Percentiles rank a stretch among this genome's conserved stretches.
Conservation (phyloP, 2,113 vertebrate species). For the Dascyllus trimaculatus region DNA sequence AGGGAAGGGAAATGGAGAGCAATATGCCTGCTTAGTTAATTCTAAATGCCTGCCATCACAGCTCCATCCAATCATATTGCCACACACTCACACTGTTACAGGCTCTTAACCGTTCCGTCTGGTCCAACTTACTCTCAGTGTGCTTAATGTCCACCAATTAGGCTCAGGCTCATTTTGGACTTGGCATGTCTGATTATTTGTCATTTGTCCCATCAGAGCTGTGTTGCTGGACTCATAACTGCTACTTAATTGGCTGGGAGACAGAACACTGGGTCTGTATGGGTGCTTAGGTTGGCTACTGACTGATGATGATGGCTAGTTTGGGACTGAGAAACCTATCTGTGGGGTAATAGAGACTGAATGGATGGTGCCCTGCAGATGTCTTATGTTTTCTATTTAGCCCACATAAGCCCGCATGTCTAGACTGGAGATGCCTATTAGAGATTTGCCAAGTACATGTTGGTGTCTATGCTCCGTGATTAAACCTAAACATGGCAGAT, state of each 20-base stretch:
- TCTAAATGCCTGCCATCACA: slow-evolving; percentile 50
- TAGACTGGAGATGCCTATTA: slow-evolving; percentile 64
- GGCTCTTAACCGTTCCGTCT: slow-evolving; percentile 56
- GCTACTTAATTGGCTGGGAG: slow-evolving; percentile 76
- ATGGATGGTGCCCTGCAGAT: slow-evolving; percentile 69
- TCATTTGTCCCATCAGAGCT: slow-evolving; percentile 75
- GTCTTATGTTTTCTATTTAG: slow-evolving; percentile 64
- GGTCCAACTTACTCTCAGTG: slow-evolving; percentile 61
- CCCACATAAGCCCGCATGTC: slow-evolving; percentile 42
- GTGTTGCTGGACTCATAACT: slow-evolving; percentile 73
- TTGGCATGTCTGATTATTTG: slow-evolving; percentile 71
- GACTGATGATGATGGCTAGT: slow-evolving; percentile 75
- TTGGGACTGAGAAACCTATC: slow-evolving; percentile 68
- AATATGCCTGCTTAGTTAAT: slow-evolving; percentile 44
- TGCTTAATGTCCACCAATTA: slow-evolving; percentile 74
- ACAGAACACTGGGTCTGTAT: slow-evolving; percentile 68
- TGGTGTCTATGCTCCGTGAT: slow-evolving; percentile 27
- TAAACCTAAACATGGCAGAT: slow-evolving; percentile 34
- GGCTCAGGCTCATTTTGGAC: slow-evolving; percentile 71
- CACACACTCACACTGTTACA: slow-evolving; percentile 57
- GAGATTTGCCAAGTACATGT: slow-evolving; percentile 29
- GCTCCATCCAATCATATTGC: slow-evolving; percentile 42
- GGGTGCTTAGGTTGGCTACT: slow-evolving; percentile 70
- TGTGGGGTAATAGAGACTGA: slow-evolving; percentile 75
- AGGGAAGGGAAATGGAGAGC: slow-evolving; percentile 22